These are phyloP conservation scores for Orthosia cruda DNA, from an alignment of 2,888 invertebrate genomes.

Conservation along the genomic window DNA sequence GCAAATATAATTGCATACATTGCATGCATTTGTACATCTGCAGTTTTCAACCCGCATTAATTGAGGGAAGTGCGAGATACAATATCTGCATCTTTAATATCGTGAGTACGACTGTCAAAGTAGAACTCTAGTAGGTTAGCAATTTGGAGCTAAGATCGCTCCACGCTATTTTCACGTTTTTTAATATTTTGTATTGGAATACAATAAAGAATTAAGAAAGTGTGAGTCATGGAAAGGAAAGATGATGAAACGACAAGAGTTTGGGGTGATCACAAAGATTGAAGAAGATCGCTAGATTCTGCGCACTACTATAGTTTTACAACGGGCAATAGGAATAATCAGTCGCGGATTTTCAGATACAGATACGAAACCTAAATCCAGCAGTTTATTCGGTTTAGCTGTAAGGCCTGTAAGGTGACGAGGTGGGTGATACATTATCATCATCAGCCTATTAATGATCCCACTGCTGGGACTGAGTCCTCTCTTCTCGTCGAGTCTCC, in stretches of 20 bases:
- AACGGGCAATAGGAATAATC: not conserved
- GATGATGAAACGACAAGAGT: not conserved
- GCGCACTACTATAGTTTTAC: not conserved
- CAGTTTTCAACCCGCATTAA: not conserved
- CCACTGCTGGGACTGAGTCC: no score
- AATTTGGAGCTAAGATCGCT: no score
- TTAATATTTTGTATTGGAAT: no score
- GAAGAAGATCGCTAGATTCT: not conserved
- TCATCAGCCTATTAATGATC: no score
- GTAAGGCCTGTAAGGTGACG: no score
- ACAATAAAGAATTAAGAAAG: not conserved
- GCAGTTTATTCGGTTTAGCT: not conserved
- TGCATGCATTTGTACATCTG: conserved; percentile 7
- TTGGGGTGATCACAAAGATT: not conserved
- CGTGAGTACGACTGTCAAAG: not conserved
- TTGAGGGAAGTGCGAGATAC: not conserved
- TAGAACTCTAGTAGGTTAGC: no score
- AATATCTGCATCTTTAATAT: not conserved
- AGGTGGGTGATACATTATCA: no score
- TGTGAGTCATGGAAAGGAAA: not conserved
- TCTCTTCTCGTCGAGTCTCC: no score
- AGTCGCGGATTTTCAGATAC: no score
- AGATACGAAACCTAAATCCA: not conserved
- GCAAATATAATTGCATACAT: not conserved
- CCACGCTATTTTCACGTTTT: no score